Percentiles rank a stretch among this genome's conserved stretches.
These are phyloP conservation scores for Adelognathus sp. DNA, from an alignment of 2,888 invertebrate species.

Conservation along the genomic window DNA sequence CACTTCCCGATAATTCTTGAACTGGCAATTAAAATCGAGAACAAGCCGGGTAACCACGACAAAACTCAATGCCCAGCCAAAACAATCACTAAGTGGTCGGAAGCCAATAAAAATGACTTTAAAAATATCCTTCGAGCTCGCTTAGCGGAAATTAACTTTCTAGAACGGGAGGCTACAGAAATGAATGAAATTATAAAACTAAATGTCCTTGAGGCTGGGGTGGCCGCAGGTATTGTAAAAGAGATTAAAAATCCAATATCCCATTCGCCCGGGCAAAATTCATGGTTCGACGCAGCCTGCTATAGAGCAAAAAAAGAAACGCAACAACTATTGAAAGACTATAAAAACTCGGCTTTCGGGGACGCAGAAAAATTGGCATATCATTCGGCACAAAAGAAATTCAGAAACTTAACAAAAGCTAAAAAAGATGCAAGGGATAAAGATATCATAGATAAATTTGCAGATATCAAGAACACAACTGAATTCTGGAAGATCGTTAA, in stretches of 20 bases:
- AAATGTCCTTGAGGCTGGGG: background rate
- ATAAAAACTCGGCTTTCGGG: background rate
- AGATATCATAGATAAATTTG: slow-evolving; percentile 7
- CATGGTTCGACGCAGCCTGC: background rate
- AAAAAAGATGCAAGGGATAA: background rate
- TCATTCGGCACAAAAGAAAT: background rate
- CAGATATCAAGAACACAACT: background rate
- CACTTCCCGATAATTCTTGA: background rate
- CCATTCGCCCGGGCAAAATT: background rate
- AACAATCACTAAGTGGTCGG: background rate
- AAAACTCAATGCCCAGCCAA: background rate
- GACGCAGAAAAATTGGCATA: background rate
- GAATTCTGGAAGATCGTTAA: slow-evolving; percentile 20
- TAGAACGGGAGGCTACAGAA: too few species aligned
- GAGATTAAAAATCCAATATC: background rate
- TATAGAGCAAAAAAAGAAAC: background rate
- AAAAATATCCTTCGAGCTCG: background rate
- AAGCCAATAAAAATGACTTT: background rate
- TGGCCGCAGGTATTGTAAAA: background rate
- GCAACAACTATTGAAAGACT: background rate
- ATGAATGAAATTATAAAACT: background rate
- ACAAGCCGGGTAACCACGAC: background rate
- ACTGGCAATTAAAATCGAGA: background rate
- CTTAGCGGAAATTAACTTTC: background rate
- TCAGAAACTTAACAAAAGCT: background rate